phyloP scores from a whole-genome alignment of 2,797 vertebrate species.

The Amblyraja radiata region DNA sequence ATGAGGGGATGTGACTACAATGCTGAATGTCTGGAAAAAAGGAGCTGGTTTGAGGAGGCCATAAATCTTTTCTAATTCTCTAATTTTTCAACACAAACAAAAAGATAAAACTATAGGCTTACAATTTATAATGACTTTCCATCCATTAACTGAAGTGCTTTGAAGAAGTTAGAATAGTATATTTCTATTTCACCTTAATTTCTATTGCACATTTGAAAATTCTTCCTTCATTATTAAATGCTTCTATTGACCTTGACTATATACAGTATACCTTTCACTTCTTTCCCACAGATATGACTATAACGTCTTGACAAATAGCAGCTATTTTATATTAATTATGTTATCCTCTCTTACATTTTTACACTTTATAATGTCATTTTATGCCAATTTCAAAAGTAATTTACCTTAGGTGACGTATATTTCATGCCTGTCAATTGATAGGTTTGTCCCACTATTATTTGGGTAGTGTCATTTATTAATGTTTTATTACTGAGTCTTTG shows the following conservation, averaged over 20 bases:
- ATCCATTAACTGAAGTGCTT: not conserved
- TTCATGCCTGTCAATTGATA: not conserved
- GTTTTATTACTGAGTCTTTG: not conserved
- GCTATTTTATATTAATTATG: conserved; percentile 1
- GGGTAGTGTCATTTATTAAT: not conserved
- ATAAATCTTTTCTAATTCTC: conserved; percentile 16
- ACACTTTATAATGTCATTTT: not conserved
- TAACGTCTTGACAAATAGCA: not conserved
- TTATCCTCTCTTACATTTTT: not conserved
- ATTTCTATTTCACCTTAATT: not conserved
- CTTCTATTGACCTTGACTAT: not conserved
- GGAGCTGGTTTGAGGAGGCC: not conserved
- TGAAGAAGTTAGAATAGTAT: not conserved
- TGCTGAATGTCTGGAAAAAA: not conserved
- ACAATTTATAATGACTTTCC: not conserved
- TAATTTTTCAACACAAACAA: not conserved
- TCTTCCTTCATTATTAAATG: not conserved
- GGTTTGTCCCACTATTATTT: not conserved
- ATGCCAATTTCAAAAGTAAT: not conserved
- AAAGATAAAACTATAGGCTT: not conserved
- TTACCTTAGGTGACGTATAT: not conserved
- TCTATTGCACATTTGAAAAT: not conserved
- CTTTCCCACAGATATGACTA: not conserved
- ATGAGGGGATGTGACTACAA: not conserved
- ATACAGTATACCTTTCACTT: not conserved